A percentile compares a stretch with the other conserved stretches of the same genome.
These are phyloP conservation scores for Riptortus pedestris DNA, from an alignment of 1,140 invertebrate species.

Conservation along the genomic window DNA sequence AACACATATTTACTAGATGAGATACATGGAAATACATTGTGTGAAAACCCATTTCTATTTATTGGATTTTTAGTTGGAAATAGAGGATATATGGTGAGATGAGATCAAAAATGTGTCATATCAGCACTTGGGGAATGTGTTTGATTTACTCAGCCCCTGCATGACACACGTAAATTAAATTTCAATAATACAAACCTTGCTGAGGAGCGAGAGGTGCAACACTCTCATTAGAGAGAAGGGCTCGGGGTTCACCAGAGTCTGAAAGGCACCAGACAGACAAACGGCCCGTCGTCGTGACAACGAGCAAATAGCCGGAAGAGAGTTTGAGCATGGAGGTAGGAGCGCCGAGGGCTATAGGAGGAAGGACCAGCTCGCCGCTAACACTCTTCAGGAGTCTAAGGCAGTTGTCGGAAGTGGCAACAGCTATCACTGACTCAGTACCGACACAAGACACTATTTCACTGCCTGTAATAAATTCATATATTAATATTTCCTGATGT, in stretches of 20 bases:
- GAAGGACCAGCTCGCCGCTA: slow-evolving; percentile 46
- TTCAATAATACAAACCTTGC: too few species aligned
- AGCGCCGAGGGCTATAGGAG: slow-evolving; percentile 51
- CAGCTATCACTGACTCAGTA: slow-evolving; percentile 43
- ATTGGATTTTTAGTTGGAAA: too few species aligned
- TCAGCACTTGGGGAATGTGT: too few species aligned
- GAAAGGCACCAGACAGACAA: slow-evolving; percentile 37
- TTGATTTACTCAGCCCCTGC: too few species aligned
- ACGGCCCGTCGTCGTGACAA: slow-evolving; percentile 37
- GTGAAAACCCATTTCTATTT: too few species aligned
- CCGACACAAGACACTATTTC: slow-evolving; percentile 43
- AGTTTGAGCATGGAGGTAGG: slow-evolving; percentile 42
- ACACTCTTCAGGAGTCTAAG: slow-evolving; percentile 50
- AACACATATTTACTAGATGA: too few species aligned
- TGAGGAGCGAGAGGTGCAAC: background rate
- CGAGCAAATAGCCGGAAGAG: slow-evolving; percentile 34
- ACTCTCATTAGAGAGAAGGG: slow-evolving; percentile 6
- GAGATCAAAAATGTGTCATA: too few species aligned
- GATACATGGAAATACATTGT: too few species aligned
- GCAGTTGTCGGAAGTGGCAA: slow-evolving; percentile 53
- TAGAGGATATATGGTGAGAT: too few species aligned
- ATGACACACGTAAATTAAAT: too few species aligned
- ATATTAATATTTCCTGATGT: slow-evolving; percentile 14
- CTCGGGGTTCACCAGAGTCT: background rate
- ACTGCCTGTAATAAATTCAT: slow-evolving; percentile 43